These are phyloP conservation scores for Serilophus lunatus DNA, from an alignment of 2,113 vertebrate genomes.

Conservation along the genomic window DNA sequence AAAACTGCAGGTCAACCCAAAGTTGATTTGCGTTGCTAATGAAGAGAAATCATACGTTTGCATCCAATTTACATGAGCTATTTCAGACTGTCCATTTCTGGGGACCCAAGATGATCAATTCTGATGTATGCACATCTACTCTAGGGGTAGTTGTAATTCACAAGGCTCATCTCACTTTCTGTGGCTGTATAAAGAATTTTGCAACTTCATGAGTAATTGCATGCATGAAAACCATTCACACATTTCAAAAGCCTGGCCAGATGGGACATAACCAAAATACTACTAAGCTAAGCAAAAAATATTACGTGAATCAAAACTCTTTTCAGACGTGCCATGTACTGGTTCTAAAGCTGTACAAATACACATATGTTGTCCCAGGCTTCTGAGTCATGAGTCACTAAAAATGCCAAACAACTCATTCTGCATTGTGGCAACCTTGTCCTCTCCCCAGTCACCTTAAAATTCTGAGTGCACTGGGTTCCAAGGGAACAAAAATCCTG, in stretches of 20 bases:
- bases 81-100: background rate
- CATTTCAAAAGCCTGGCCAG: background rate
- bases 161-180: background rate
- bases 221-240: background rate
- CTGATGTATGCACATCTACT: background rate
- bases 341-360: background rate
- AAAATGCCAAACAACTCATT: background rate
- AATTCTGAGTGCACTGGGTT: background rate
- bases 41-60: background rate
- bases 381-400: background rate
- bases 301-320: background rate
- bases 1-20: background rate
- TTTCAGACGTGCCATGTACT: background rate
- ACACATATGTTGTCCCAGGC: background rate
- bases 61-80: background rate
- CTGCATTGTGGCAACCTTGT: background rate
- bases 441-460: background rate
- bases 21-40: background rate
- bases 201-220: background rate
- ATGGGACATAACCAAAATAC: background rate
- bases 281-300: background rate
- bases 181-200: background rate
- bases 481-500: background rate
- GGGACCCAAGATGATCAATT: background rate
- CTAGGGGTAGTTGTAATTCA: background rate